A percentile compares a stretch with the other conserved stretches of the same genome.
phyloP scores from a whole-genome alignment of 2,113 vertebrate species.

The Deroptyus accipitrinus region DNA sequence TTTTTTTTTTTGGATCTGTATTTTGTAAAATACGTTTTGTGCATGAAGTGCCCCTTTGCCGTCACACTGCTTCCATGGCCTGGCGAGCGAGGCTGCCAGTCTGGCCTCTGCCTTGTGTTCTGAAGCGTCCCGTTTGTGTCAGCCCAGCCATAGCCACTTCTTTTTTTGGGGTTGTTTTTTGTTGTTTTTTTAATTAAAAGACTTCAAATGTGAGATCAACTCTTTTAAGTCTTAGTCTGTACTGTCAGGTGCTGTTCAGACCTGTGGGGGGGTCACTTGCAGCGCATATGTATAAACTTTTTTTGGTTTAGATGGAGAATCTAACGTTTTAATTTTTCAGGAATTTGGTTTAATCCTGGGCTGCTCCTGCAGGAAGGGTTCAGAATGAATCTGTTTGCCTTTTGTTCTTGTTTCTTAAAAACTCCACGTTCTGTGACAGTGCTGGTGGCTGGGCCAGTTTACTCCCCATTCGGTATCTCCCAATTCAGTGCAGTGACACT shows the following conservation, averaged over 20 bases:
- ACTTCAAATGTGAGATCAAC: conserved; percentile 67
- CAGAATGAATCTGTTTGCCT: conserved; percentile 56
- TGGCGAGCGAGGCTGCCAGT: conserved; percentile 39
- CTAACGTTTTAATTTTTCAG: conserved; percentile 63
- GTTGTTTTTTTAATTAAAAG: conserved; percentile 68
- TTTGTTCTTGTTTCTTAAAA: conserved; percentile 32
- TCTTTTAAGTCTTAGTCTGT: conserved; percentile 72
- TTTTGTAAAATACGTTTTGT: conserved; percentile 73
- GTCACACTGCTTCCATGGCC: conserved; percentile 15
- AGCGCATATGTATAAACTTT: conserved; percentile 62
- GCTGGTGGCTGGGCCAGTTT: conserved; percentile 60
- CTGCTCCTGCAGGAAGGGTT: conserved; percentile 64
- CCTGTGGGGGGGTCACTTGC: conserved; percentile 18
- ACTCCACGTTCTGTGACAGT: conserved; percentile 23
- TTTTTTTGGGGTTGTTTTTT: not conserved
- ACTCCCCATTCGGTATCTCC: not conserved
- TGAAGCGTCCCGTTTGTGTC: conserved; percentile 60
- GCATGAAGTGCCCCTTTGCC: conserved; percentile 75
- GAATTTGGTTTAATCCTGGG: conserved; percentile 39
- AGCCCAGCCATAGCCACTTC: conserved; percentile 67
- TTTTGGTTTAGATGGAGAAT: conserved; percentile 65
- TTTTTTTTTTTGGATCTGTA: conserved; percentile 58
- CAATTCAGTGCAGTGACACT: not conserved
- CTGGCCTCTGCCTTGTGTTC: conserved; percentile 60
- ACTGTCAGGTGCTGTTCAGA: conserved; percentile 67